Evolutionary conservation across 2,888 invertebrate genomes (phyloP).

Genomic region (Torymus aiolomorphi): DNA sequence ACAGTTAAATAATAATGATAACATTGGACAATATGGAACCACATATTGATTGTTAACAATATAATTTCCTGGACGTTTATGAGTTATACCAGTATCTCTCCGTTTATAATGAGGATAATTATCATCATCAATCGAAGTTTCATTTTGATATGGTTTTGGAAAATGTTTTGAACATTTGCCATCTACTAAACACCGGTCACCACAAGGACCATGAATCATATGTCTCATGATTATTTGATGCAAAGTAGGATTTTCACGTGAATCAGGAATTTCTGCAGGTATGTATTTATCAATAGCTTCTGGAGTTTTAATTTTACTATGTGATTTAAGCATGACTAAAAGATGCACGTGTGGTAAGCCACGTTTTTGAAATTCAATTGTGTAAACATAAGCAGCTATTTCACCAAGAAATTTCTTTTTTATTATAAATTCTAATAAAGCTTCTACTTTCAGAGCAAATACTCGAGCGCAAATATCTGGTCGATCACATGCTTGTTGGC

Average conservation of each 20-base stretch:
- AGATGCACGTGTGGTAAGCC: too few relatives aligned
- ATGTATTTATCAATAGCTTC: slow-evolving; percentile 32
- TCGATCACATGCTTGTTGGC: not conserved
- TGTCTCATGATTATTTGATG: slow-evolving; percentile 64
- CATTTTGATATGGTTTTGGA: slow-evolving; percentile 56
- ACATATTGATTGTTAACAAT: slow-evolving; percentile 59
- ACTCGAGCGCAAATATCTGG: slow-evolving; percentile 5
- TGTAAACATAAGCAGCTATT: slow-evolving; percentile 61
- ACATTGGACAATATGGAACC: slow-evolving; percentile 64
- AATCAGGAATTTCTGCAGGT: slow-evolving; percentile 56
- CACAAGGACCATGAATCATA: slow-evolving; percentile 72
- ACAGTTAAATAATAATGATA: slow-evolving; percentile 59
- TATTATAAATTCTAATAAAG: too few relatives aligned
- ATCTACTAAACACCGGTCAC: slow-evolving; percentile 59
- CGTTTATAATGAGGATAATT: slow-evolving; percentile 63
- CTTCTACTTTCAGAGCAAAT: too few relatives aligned
- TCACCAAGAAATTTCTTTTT: too few relatives aligned
- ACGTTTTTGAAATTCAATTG: not conserved
- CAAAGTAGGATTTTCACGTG: slow-evolving; percentile 60
- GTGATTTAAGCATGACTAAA: slow-evolving; percentile 39
- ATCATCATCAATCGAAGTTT: slow-evolving; percentile 56
- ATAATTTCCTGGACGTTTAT: slow-evolving; percentile 44
- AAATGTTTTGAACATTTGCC: slow-evolving; percentile 38
- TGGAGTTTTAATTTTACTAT: slow-evolving; percentile 56
- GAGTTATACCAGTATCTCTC: slow-evolving; percentile 57